Evolutionary conservation across 2,113 vertebrate genomes (phyloP), one percentile per base, ranked within the genome.

Genomic region (Todiramphus chloris): DNA sequence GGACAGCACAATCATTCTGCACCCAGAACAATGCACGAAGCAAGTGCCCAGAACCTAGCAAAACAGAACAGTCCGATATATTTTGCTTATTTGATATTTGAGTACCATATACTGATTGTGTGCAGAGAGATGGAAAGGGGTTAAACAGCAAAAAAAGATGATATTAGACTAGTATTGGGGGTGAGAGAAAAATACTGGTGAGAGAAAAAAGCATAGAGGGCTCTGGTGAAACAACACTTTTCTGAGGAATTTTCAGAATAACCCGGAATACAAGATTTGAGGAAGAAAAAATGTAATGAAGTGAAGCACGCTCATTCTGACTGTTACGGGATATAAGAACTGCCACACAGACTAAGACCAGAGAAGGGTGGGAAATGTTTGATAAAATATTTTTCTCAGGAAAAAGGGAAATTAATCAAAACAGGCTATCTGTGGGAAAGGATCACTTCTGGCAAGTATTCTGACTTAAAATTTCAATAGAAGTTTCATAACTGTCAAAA

Each of bases 341-440:
- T 46, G 53, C 66, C 48, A 67, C 70, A 66, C 46, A 55, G 44
- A 60, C 51, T 41, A 95, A 69, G 88, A 83, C 24, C 63, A 80
- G 87, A 93, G 87, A 85, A 96, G 90, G 87, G 93, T 94, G 96
- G 91, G 94, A 96, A 96, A 80, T 80, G 17, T 86, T 93, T 91
- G 81, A 96, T 95, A 84, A 93, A 96, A 96, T 96, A 96, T 94
- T 96, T 96, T 96, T 83, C 85, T 93, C 93, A 90, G 93, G 90
- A 95, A 96, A 97, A 94, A 48, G 58, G 23, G 44, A 96, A 95
- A 94, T 96, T 96, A 96, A 94, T 97, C 90, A 90, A 96, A 97
- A 96, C 92, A 96, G 84, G 50, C 85, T 90, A 88, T 96, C 93
- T 96, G 90, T 96, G 95, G 93, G 94, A 96, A 97, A 95, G 89